These are phyloP conservation scores for Sarcoramphus papa DNA, from an alignment of 2,797 vertebrate genomes.

Conservation along the genomic window DNA sequence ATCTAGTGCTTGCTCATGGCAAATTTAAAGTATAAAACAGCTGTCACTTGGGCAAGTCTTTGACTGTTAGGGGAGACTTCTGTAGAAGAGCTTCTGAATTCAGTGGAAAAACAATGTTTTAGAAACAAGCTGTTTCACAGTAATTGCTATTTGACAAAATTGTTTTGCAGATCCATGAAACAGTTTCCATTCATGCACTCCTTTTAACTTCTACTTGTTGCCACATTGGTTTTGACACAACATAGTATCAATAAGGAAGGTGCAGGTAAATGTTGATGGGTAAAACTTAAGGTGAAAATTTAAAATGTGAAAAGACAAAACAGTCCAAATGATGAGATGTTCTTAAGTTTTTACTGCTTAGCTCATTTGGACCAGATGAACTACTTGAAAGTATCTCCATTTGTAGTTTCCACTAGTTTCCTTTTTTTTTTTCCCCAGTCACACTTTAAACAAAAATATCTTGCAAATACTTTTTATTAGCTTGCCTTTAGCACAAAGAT, in stretches of 20 bases:
- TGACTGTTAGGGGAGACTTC: not conserved
- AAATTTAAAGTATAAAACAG: not conserved
- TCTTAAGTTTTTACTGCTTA: not conserved
- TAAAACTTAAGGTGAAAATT: not conserved
- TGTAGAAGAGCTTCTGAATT: no score
- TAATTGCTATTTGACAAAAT: not conserved
- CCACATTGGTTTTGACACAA: not conserved
- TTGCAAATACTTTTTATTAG: not conserved
- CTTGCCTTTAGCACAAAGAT: not conserved
- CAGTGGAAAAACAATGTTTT: not conserved
- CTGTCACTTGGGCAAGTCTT: not conserved
- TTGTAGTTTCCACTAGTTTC: not conserved
- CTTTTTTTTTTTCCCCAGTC: not conserved
- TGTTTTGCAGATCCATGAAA: not conserved
- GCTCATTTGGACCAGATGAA: not conserved
- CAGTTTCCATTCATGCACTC: not conserved
- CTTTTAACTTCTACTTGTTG: not conserved
- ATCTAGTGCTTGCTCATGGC: not conserved
- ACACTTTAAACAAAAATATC: not conserved
- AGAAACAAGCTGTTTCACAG: not conserved
- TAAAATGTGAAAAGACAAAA: not conserved
- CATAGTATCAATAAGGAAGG: not conserved
- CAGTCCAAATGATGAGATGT: not conserved
- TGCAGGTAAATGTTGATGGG: not conserved
- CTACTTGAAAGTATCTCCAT: not conserved